Evolutionary conservation across 2,113 vertebrate genomes (phyloP), one percentile per base, ranked within the genome.

Genomic region (Alethe diademata): DNA sequence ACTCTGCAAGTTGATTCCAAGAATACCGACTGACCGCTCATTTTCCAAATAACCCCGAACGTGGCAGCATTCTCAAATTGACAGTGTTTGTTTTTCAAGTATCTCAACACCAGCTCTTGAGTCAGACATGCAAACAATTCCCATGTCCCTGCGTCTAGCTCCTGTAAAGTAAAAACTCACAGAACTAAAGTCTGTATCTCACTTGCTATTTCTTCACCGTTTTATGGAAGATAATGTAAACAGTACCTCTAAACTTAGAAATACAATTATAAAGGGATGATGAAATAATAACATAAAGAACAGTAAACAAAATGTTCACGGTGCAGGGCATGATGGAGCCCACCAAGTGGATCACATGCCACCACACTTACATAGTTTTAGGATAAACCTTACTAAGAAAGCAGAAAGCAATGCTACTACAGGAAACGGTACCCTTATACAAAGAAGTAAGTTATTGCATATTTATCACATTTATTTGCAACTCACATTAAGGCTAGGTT

Each of bases 401-500:
- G 81, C 92, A 88, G 33, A 86, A 91, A 96, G 92, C 67, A 69
- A 96, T 88, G 64, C 57, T 84, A 92, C 92, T 71, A 86, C 80
- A 90, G 90, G 71, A 88, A 95, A 94, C 29, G 58, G 95, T 97
- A 97, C 94, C 94, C 81, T 93, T 92, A 85, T 85, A 96, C 73
- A 92, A 78, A 96, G 47, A 94, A 97, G 94, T 56, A 86, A 93
- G 89, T 97, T 97, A 97, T 97, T 98, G 97, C 97, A 96, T 97
- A 97, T 96, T 96, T 94, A 95, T 94, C 84, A 96, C 81, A 95
- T 95, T 96, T 95, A 90, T 94, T 97, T 96, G 95, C 92, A 92
- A 95, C 80, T 92, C 90, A 95, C 93, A 93, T 96, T 96, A 96
- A 97, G 93, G 95, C 95, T 96, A 92, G 79, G 66, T 94, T 96